phyloP scores from a whole-genome alignment of 2,797 vertebrate genomes.

The Scolopax bukidnonensis region DNA sequence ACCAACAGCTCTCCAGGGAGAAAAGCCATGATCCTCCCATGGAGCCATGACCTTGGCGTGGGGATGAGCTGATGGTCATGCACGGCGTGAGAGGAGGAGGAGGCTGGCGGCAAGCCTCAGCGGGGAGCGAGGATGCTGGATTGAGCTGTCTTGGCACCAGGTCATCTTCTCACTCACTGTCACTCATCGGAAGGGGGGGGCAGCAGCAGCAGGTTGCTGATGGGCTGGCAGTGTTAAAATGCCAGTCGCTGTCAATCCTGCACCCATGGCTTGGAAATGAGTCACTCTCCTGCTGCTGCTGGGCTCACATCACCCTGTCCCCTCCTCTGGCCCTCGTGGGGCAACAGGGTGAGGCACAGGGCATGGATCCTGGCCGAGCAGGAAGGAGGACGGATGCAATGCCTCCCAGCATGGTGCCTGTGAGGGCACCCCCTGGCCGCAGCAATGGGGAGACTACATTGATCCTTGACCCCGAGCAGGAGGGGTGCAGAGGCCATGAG shows the following conservation, averaged over 20 bases:
- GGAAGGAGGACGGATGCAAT: neutral
- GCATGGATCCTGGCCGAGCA: neutral
- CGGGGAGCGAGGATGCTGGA: neutral
- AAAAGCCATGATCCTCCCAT: neutral
- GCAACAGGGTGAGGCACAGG: neutral
- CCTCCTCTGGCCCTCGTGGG: rapidly evolving
- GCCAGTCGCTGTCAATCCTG: neutral
- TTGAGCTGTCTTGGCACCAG: constrained; percentile 60
- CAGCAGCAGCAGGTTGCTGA: rapidly evolving
- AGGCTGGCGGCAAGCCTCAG: neutral
- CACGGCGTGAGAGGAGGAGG: rapidly evolving
- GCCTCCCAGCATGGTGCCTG: rapidly evolving
- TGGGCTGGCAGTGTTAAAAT: neutral
- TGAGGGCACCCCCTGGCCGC: neutral
- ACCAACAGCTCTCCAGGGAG: rapidly evolving
- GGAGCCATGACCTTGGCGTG: rapidly evolving
- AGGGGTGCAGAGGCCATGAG: neutral
- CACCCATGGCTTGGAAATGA: neutral
- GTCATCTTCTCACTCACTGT: constrained; percentile 3
- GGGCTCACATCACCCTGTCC: neutral
- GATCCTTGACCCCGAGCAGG: rapidly evolving
- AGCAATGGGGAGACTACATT: rapidly evolving
- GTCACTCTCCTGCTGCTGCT: neutral
- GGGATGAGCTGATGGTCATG: rapidly evolving
- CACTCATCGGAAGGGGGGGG: neutral